A percentile compares a stretch with the other conserved stretches of the same genome.
phyloP scores from a whole-genome alignment of 2,113 vertebrate genomes.

The Triplophysa rosa region DNA sequence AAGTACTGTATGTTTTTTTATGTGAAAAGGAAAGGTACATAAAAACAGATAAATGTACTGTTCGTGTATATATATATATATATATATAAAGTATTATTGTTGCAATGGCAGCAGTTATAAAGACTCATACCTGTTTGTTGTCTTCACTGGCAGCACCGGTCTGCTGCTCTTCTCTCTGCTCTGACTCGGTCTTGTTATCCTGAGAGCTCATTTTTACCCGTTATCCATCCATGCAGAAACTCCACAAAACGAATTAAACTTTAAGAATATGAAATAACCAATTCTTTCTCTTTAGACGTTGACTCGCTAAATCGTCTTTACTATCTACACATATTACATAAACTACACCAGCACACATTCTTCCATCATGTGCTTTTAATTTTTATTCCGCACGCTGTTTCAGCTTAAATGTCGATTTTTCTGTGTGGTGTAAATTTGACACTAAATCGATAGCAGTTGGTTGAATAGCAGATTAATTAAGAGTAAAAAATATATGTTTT shows the following conservation, averaged over 20 bases:
- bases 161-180: constrained; percentile 41
- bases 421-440: neutral
- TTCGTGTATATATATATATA: constrained; percentile 40
- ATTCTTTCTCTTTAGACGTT: neutral
- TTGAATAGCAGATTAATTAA: neutral
- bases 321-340: neutral
- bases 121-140: constrained; percentile 48
- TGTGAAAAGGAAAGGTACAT: neutral
- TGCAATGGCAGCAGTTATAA: constrained; percentile 13
- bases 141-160: constrained; percentile 39
- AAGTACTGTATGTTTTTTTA: neutral
- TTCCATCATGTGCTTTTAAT: neutral
- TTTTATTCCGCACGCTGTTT: neutral
- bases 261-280: neutral
- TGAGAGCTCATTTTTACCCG: constrained; percentile 49
- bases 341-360: too few relatives aligned
- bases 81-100: too few relatives aligned
- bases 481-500: neutral
- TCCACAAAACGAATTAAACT: neutral
- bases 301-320: neutral
- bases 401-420: neutral
- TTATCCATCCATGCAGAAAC: constrained; percentile 42
- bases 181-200: constrained; percentile 39
- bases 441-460: neutral
- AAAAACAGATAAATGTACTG: neutral